Conservation (phyloP, 92 coral and sea anemone genomes). For the Diadumene lineata region DNA sequence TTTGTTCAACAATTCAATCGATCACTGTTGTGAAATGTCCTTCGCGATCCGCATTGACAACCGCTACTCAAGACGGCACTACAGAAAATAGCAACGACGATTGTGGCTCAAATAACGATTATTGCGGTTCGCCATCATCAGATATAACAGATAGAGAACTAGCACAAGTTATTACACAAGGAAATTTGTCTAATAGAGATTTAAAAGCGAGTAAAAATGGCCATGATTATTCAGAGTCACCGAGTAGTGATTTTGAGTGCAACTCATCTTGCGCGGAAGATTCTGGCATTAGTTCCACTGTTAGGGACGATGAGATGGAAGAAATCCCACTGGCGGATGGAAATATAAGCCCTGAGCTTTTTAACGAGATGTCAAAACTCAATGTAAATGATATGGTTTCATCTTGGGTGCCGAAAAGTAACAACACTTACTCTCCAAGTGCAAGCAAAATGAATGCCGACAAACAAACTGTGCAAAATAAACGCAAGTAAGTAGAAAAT, state of each 20-base stretch:
- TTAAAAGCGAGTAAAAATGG: conserved; percentile 45
- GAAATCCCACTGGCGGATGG: conserved; percentile 86
- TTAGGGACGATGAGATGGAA: conserved; percentile 92
- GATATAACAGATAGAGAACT: conserved; percentile 41
- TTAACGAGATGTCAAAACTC: conserved; percentile 66
- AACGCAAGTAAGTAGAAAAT: conserved; percentile 51
- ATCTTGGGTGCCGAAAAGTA: conserved; percentile 77
- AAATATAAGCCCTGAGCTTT: conserved; percentile 64
- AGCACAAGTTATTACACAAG: conserved; percentile 13
- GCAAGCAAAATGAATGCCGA: conserved; percentile 11
- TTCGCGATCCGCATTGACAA: conserved; percentile 8
- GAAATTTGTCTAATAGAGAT: conserved; percentile 1
- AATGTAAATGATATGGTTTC: conserved; percentile 64
- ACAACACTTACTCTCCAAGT: conserved; percentile 78
- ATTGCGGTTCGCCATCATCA: conserved; percentile 37
- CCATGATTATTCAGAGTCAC: conserved; percentile 73
- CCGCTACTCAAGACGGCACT: too few relatives aligned
- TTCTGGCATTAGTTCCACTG: conserved; percentile 96
- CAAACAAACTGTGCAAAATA: conserved; percentile 39
- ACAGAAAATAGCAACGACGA: neutral
- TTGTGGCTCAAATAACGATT: conserved; percentile 3
- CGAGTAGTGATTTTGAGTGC: conserved; percentile 81
- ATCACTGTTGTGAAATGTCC: too few relatives aligned
- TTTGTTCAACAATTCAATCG: too few relatives aligned
- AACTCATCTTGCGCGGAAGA: conserved; percentile 92